A percentile compares a stretch with the other conserved stretches of the same genome.
phyloP scores from a whole-genome alignment of 2,797 vertebrate genomes.

The Heteromormyrus szaboi region DNA sequence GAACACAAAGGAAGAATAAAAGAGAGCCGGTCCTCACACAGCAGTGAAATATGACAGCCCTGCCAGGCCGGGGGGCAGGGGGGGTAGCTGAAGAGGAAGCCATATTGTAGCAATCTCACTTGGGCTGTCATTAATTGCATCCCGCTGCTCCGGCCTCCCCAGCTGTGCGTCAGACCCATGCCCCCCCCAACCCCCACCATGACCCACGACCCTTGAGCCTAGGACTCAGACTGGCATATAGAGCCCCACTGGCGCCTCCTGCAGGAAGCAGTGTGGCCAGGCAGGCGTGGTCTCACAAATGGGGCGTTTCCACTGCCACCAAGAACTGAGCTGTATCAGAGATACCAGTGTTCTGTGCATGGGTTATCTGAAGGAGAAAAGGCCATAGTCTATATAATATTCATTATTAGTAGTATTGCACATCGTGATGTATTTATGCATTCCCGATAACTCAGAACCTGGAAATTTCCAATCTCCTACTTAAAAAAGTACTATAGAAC shows the following conservation, averaged over 20 bases:
- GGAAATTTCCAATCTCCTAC: not conserved
- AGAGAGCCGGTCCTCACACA: not conserved
- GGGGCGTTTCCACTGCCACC: not conserved
- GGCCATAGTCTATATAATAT: not conserved
- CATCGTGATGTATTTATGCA: not conserved
- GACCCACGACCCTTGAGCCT: not conserved
- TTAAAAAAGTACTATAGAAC: not conserved
- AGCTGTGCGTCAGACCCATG: slow-evolving; percentile 47
- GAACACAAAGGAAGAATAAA: slow-evolving; percentile 7
- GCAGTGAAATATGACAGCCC: slow-evolving; percentile 26
- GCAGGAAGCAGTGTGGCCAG: not conserved
- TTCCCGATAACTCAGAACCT: not conserved
- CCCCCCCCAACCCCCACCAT: slow-evolving; percentile 29
- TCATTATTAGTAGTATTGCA: not conserved
- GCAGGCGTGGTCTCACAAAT: not conserved
- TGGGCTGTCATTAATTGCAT: slow-evolving; percentile 45
- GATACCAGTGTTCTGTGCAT: not conserved
- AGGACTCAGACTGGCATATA: not conserved
- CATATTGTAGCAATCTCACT: slow-evolving; percentile 55
- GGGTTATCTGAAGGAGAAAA: not conserved
- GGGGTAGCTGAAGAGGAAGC: slow-evolving; percentile 20
- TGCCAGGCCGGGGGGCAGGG: not conserved
- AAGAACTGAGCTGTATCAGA: not conserved
- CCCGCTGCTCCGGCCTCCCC: slow-evolving; percentile 50
- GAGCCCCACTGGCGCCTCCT: not conserved